These are phyloP conservation scores for Tribolium madens DNA, from an alignment of 1,140 invertebrate genomes.

Conservation along the genomic window DNA sequence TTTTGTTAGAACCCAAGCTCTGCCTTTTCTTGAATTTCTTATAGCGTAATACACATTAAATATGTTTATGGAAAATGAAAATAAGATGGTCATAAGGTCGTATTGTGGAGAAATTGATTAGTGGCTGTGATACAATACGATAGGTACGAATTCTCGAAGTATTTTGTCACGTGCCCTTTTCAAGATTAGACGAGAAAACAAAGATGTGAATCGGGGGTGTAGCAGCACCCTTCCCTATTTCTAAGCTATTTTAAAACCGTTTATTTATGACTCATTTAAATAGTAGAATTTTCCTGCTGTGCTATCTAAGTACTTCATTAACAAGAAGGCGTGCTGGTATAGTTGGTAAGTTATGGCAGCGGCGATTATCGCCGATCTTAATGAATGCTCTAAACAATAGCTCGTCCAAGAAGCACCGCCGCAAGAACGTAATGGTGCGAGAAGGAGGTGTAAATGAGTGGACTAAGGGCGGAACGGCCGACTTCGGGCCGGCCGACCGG, in stretches of 20 bases:
- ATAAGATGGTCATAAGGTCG: constrained; percentile 3
- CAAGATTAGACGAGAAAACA: constrained; percentile 17
- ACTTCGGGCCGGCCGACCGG: constrained; percentile 41
- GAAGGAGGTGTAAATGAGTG: constrained; percentile 47
- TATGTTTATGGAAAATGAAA: constrained; percentile 28
- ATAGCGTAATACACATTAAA: constrained; percentile 19
- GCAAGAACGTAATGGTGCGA: constrained; percentile 43
- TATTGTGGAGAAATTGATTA: constrained; percentile 1
- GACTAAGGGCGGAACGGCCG: constrained; percentile 36
- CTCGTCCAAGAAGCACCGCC: constrained; percentile 26
- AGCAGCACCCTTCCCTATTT: neutral
- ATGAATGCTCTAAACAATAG: constrained; percentile 47
- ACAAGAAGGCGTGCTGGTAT: constrained; percentile 36
- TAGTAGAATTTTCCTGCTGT: constrained; percentile 41
- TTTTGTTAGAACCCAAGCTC: neutral
- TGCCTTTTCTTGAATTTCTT: neutral
- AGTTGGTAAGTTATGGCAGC: constrained; percentile 43
- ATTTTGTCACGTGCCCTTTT: neutral
- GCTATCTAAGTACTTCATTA: constrained; percentile 44
- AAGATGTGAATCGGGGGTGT: neutral
- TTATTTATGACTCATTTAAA: constrained; percentile 47
- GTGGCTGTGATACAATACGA: neutral
- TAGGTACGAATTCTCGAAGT: neutral
- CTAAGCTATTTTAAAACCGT: constrained; percentile 41
- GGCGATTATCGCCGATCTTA: constrained; percentile 47